phyloP scores from a whole-genome alignment of 2,113 vertebrate genomes.

The Lonchura striata region DNA sequence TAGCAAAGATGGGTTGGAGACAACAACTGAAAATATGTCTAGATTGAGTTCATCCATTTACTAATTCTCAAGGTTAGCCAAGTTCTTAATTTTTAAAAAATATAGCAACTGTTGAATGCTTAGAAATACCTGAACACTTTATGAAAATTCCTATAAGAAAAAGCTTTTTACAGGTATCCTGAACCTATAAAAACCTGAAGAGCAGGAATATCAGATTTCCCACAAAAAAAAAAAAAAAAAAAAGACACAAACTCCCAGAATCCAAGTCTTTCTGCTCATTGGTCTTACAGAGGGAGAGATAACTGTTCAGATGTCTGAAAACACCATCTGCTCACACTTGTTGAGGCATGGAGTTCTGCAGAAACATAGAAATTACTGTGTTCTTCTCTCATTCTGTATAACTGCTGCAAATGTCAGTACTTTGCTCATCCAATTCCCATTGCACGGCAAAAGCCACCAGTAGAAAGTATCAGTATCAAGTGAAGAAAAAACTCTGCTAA shows the following conservation, averaged over 20 bases:
- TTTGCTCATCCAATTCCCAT: neutral
- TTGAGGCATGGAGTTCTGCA: neutral
- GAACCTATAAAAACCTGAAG: neutral
- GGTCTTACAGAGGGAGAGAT: neutral
- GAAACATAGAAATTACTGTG: neutral
- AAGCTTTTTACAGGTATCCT: neutral
- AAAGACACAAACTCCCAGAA: neutral
- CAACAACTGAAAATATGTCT: neutral
- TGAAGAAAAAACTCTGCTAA: neutral
- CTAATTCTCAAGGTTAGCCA: neutral
- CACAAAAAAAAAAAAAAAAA: neutral
- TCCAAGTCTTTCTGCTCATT: neutral
- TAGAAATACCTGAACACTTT: neutral
- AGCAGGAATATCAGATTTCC: neutral
- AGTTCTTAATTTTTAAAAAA: neutral
- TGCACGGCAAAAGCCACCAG: neutral
- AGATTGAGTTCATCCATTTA: neutral
- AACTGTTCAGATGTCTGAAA: neutral
- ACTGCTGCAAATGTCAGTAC: neutral
- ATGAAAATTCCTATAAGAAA: neutral
- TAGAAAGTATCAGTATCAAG: neutral
- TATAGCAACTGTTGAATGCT: neutral
- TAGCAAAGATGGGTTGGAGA: neutral
- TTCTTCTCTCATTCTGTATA: neutral
- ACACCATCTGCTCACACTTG: neutral